These are phyloP conservation scores for Acanthosoma haemorrhoidale DNA, from an alignment of 2,888 invertebrate genomes.

Conservation along the genomic window DNA sequence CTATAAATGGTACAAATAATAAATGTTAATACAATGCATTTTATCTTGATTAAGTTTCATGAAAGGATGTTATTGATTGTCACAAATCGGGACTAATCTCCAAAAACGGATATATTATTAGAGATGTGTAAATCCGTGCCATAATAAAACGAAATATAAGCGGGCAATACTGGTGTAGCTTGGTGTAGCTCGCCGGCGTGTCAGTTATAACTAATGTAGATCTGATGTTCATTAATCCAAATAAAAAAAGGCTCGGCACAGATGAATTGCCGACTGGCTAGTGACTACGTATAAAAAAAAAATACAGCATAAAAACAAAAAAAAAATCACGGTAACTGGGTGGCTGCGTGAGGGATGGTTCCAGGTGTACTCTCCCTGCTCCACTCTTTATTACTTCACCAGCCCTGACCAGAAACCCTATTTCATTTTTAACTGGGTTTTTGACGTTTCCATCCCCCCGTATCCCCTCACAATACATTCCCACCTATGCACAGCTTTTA, in stretches of 20 bases:
- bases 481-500: background rate
- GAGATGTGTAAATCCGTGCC: too few species aligned
- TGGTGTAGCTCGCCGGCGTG: too few species aligned
- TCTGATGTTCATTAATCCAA: constrained; percentile 11
- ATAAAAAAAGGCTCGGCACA: background rate
- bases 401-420: background rate
- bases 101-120: too few species aligned
- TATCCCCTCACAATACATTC: background rate
- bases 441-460: constrained; percentile 14
- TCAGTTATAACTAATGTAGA: background rate
- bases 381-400: background rate
- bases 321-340: too few species aligned
- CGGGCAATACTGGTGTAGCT: too few species aligned
- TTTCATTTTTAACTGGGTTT: constrained; percentile 24
- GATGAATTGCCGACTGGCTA: constrained; percentile 8
- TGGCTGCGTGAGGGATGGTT: background rate
- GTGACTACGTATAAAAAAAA: background rate
- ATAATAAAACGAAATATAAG: constrained; percentile 5
- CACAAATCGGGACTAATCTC: too few species aligned
- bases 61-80: too few species aligned
- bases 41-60: too few species aligned
- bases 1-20: too few species aligned
- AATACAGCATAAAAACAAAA: too few species aligned
- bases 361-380: background rate
- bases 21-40: too few species aligned